Base-by-base conservation (phyloP, 2,888 invertebrate genomes). In the Sclerodermus sp. region DNA sequence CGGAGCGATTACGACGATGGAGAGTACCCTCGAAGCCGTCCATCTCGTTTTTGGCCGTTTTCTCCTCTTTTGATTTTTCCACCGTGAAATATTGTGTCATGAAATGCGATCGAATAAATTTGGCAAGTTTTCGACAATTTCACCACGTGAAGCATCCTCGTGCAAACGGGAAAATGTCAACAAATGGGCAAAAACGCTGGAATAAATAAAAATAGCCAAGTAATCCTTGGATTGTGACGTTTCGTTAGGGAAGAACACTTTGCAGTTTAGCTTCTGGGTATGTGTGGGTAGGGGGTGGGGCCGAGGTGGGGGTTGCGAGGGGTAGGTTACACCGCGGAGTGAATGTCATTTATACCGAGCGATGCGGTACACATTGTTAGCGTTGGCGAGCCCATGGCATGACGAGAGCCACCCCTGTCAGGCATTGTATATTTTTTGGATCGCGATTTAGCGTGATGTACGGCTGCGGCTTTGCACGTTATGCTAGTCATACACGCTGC, bases 341-440 rank as follows among this genome's bases (percentile, higher is more conserved):
- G 70, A 70, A 65, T 67, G 69, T 70, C 65, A 68, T 68, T 68
- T 66, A 64, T 62, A 63, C 60, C 60, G 58, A 54, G 51, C 64
- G 59, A 64, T 67, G 71, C 61, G 70, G 69, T 67, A 64, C 67
- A 67, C 68, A 70, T 65, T 70, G 72, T 70, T 70, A 68, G 67
- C 65, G 55, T 48, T 50, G 51, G 17, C 45, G 42, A 47, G 42
- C 42, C 47, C 51, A 54, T 62, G 48, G 51, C 62, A 62, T 63
- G 68, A 64, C 62, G 61, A 58, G 60, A 59, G 55, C 59, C 65
- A 63, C 62, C 64, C 66, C 68, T 73, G 71, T 74, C 73, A 68
- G 68, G 59, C 62, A 70, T 75, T 75, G 76, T 76, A 75, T 75
- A 74, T 74, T 75, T 76, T 76, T 76, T 75, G 73, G 74, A 74